Percentiles rank a stretch among this genome's conserved stretches.
phyloP scores from a whole-genome alignment of 2,888 invertebrate genomes.

The Halictus ligatus region DNA sequence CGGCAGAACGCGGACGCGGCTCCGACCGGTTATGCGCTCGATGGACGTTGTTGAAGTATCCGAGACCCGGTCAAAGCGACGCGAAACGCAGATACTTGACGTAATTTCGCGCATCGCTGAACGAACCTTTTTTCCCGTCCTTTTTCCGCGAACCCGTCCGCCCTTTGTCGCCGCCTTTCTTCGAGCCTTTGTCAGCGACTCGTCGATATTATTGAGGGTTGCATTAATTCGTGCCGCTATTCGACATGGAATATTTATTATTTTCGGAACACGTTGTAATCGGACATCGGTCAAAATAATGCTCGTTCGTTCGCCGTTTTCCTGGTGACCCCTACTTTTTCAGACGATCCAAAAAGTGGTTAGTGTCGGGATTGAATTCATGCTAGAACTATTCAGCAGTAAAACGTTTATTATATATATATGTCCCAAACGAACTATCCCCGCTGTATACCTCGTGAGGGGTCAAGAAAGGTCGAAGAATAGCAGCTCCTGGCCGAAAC shows the following conservation, averaged over 20 bases:
- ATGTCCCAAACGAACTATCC: too few species aligned
- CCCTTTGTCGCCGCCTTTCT: slow-evolving; percentile 37
- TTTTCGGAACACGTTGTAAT: background rate
- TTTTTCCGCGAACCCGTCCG: background rate
- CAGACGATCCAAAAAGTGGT: too few species aligned
- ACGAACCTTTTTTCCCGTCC: slow-evolving; percentile 32
- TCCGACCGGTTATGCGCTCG: slow-evolving; percentile 49
- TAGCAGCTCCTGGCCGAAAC: too few species aligned
- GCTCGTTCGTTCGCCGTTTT: background rate
- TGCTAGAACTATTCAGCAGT: too few species aligned
- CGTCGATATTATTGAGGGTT: slow-evolving; percentile 30
- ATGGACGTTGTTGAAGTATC: slow-evolving; percentile 55
- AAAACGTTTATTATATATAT: too few species aligned
- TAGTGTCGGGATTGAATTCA: too few species aligned
- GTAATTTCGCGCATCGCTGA: slow-evolving; percentile 53
- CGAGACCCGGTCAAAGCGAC: slow-evolving; percentile 54
- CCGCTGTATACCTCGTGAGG: too few species aligned
- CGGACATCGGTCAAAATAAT: background rate
- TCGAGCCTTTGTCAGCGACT: slow-evolving; percentile 18
- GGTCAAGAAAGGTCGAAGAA: too few species aligned
- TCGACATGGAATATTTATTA: background rate
- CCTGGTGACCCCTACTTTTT: background rate
- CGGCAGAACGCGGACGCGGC: slow-evolving; percentile 15
- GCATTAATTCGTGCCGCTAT: background rate
- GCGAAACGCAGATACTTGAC: slow-evolving; percentile 56